Percentiles rank a stretch among this genome's conserved stretches.
Evolutionary conservation across 2,888 invertebrate species (phyloP).

Genomic region (Chalcosyrphus nemorum): DNA sequence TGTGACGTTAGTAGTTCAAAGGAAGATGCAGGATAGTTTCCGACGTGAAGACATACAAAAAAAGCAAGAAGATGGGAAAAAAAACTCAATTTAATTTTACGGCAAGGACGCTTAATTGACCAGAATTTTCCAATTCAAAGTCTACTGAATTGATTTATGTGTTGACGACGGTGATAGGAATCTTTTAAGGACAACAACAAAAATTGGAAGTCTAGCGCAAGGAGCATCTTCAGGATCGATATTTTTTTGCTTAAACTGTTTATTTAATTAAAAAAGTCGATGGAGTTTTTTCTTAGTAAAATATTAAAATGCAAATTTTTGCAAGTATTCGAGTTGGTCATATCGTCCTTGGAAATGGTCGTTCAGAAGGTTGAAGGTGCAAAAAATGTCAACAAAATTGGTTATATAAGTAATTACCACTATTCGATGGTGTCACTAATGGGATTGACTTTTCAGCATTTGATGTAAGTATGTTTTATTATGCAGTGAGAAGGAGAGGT

Average conservation of each 20-base stretch:
- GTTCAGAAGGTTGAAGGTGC: neutral
- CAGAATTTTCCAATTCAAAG: neutral
- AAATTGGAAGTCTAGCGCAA: neutral
- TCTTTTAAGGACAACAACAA: neutral
- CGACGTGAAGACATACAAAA: neutral
- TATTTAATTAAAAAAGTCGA: conserved; percentile 11
- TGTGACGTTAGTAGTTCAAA: conserved; percentile 12
- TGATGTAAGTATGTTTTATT: no score
- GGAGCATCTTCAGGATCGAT: neutral
- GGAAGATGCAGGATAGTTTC: neutral
- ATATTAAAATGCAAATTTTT: conserved; percentile 36
- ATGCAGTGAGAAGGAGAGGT: no score
- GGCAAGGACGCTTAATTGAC: conserved; percentile 31
- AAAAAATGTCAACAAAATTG: no score
- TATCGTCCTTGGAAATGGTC: neutral
- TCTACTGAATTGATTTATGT: conserved; percentile 14
- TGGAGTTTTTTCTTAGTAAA: neutral
- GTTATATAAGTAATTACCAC: no score
- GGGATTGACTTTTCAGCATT: no score
- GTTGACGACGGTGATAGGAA: neutral
- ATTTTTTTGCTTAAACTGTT: neutral
- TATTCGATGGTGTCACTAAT: no score
- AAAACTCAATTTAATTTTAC: conserved; percentile 3
- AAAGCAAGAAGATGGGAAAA: no score
- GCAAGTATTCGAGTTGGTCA: neutral